Evolutionary conservation across 1,140 invertebrate species (phyloP).

Genomic region (Brachionus asplanchnoidis): DNA sequence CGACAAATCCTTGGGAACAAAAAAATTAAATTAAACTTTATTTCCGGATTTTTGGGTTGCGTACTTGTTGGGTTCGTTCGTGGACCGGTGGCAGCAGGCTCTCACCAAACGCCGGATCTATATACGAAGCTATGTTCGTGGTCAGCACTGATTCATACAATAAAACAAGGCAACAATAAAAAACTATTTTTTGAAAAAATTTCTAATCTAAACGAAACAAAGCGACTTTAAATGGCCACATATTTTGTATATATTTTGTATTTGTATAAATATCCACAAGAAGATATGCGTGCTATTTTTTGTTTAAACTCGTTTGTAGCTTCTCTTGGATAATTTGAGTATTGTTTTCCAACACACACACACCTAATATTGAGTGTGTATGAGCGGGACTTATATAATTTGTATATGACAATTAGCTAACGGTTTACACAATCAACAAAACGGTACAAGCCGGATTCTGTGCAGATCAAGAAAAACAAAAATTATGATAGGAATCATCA

Average conservation of each 20-base stretch:
- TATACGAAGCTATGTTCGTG: conserved; percentile 35
- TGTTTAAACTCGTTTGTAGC: background rate
- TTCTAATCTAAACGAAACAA: conserved; percentile 9
- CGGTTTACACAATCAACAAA: background rate
- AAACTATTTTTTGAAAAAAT: background rate
- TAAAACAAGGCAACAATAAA: background rate
- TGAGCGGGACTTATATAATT: background rate
- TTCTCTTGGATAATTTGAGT: background rate
- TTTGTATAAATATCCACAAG: conserved; percentile 9
- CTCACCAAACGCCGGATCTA: conserved; percentile 34
- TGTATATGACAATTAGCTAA: conserved; percentile 15
- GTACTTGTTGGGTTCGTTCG: conserved; percentile 13
- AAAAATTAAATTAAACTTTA: background rate
- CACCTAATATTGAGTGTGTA: background rate
- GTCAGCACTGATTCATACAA: background rate
- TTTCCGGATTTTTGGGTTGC: background rate
- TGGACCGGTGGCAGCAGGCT: background rate
- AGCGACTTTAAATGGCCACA: background rate
- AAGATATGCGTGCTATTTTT: conserved; percentile 31
- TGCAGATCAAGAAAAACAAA: background rate
- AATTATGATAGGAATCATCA: conserved; percentile 13
- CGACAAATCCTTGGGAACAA: conserved; percentile 65
- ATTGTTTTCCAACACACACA: background rate
- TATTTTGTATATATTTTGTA: no score
- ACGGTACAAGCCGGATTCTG: background rate